Evolutionary conservation across 1,140 invertebrate species (phyloP).

Genomic region (Meloidogyne exigua): DNA sequence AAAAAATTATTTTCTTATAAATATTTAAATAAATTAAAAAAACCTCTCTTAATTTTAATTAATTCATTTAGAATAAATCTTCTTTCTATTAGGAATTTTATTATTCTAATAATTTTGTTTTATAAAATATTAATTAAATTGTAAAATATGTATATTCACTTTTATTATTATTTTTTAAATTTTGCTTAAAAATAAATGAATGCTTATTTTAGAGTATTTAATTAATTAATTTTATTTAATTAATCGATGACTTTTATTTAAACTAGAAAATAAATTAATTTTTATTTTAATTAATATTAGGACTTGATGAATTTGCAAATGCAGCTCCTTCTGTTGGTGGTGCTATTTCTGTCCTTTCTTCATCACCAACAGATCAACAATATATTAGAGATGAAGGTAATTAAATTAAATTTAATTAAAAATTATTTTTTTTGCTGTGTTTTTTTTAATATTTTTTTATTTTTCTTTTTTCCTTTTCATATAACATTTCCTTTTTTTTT

Average conservation of each 20-base stretch:
- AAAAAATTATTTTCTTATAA: too few species aligned
- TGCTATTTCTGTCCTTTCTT: background rate
- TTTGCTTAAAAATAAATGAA: too few species aligned
- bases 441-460: background rate
- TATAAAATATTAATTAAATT: too few species aligned
- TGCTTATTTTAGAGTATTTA: too few species aligned
- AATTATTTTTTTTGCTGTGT: constrained; percentile 1
- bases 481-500: too few species aligned
- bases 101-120: too few species aligned
- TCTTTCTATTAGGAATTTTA: too few species aligned
- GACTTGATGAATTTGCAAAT: background rate
- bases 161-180: too few species aligned
- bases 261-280: background rate
- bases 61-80: too few species aligned
- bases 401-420: background rate
- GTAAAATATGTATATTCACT: too few species aligned
- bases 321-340: background rate
- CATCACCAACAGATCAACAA: background rate
- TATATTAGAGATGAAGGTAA: constrained; percentile 9
- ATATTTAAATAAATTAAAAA: too few species aligned
- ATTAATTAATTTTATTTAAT: background rate
- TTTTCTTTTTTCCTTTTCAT: background rate
- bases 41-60: too few species aligned
- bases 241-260: background rate
- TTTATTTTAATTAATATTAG: background rate